These are phyloP conservation scores for Melanerpes aurifrons DNA, from an alignment of 2,113 vertebrate genomes.

Conservation along the genomic window DNA sequence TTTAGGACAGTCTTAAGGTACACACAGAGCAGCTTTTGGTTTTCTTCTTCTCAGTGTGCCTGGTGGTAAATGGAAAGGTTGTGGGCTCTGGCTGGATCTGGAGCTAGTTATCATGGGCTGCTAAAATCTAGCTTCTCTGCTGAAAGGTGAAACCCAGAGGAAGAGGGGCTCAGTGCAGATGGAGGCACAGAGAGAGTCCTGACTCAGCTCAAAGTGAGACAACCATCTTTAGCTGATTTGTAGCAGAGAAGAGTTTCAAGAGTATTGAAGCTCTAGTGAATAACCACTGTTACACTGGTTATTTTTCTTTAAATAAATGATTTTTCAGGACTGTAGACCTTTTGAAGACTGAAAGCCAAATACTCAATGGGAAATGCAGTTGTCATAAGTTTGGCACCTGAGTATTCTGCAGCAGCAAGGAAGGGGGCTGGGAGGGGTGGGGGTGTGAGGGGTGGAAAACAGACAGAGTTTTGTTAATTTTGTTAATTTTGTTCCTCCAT, in stretches of 20 bases:
- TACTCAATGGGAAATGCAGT: neutral
- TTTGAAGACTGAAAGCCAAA: neutral
- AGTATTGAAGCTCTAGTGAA: neutral
- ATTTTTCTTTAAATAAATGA: neutral
- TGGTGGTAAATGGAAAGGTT: neutral
- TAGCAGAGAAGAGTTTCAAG: neutral
- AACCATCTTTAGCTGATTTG: neutral
- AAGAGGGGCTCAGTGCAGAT: neutral
- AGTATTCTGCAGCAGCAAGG: neutral
- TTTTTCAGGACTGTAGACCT: neutral
- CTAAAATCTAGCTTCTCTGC: neutral
- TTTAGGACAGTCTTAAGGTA: neutral
- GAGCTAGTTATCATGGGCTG: accelerated
- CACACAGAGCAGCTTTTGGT: neutral
- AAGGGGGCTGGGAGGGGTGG: neutral
- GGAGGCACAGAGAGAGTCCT: accelerated
- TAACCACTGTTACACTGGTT: accelerated
- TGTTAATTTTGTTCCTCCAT: no score
- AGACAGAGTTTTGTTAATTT: neutral
- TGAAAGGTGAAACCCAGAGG: neutral
- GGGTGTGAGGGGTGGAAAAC: neutral
- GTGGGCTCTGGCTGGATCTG: neutral
- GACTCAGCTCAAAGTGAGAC: accelerated
- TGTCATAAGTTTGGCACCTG: neutral
- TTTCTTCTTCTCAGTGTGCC: neutral